Conservation (phyloP, 2,113 vertebrate genomes). For the Microtus richardsoni region DNA sequence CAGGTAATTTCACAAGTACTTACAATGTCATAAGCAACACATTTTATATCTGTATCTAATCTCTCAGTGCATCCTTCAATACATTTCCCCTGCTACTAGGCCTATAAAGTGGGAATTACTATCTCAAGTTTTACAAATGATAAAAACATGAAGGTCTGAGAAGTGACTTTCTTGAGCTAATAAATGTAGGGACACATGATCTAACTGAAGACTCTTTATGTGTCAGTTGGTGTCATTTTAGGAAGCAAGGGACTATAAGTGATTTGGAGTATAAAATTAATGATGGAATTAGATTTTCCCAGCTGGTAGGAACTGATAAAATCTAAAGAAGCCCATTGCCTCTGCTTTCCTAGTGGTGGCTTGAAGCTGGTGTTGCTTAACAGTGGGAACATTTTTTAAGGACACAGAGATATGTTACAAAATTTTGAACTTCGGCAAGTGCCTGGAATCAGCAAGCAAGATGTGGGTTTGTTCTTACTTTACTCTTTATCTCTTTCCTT, state of each 20-base stretch:
- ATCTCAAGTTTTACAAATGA: neutral
- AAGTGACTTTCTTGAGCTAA: neutral
- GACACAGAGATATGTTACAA: neutral
- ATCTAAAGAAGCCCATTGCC: neutral
- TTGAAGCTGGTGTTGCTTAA: neutral
- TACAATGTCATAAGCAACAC: neutral
- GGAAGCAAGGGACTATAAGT: neutral
- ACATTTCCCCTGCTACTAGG: neutral
- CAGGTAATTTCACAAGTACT: neutral
- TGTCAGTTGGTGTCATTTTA: neutral
- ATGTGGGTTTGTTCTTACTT: neutral
- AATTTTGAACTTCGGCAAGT: neutral
- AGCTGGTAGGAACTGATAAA: neutral
- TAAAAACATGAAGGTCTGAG: neutral
- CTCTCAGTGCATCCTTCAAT: neutral
- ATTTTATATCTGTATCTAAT: neutral
- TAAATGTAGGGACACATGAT: neutral
- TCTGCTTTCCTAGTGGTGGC: neutral
- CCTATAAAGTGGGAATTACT: neutral
- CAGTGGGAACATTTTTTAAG: neutral
- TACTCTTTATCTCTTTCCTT: neutral
- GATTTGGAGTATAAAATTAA: neutral
- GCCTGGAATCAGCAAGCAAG: neutral
- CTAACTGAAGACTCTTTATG: neutral
- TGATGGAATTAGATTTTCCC: neutral